Percentiles rank a stretch among this genome's conserved stretches.
Evolutionary conservation across 1,140 invertebrate species (phyloP).

Genomic region (Brachionus calyciflorus): DNA sequence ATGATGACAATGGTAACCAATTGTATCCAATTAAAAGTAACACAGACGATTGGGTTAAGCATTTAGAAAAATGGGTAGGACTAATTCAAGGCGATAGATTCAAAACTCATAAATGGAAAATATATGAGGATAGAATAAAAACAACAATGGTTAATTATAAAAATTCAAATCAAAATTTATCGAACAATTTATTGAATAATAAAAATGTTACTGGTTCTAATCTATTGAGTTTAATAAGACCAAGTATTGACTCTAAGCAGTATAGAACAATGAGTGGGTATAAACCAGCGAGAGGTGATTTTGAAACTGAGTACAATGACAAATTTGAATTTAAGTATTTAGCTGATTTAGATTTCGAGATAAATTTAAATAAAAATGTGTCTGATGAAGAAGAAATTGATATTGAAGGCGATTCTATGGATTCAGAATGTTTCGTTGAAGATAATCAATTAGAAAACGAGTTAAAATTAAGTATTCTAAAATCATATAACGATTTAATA

Average conservation of each 20-base stretch:
- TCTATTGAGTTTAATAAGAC: background rate
- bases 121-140: no score
- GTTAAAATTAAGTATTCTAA: slow-evolving; percentile 6
- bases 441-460: background rate
- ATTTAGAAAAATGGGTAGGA: no score
- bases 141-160: no score
- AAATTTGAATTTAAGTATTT: slow-evolving; percentile 25
- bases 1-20: no score
- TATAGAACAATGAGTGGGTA: slow-evolving; percentile 26
- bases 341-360: slow-evolving; percentile 31
- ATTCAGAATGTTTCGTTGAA: background rate
- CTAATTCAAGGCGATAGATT: no score
- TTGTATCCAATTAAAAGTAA: no score
- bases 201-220: no score
- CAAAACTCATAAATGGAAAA: no score
- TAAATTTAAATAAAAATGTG: background rate
- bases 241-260: background rate
- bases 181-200: no score
- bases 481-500: slow-evolving; percentile 36
- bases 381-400: slow-evolving; percentile 19
- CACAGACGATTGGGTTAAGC: no score
- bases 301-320: slow-evolving; percentile 39
- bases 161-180: no score
- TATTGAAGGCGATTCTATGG: background rate
- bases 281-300: slow-evolving; percentile 31